Evolutionary conservation across 2,888 invertebrate species (phyloP), one percentile per base, ranked within the genome.

Genomic region (Achlya flavicornis): DNA sequence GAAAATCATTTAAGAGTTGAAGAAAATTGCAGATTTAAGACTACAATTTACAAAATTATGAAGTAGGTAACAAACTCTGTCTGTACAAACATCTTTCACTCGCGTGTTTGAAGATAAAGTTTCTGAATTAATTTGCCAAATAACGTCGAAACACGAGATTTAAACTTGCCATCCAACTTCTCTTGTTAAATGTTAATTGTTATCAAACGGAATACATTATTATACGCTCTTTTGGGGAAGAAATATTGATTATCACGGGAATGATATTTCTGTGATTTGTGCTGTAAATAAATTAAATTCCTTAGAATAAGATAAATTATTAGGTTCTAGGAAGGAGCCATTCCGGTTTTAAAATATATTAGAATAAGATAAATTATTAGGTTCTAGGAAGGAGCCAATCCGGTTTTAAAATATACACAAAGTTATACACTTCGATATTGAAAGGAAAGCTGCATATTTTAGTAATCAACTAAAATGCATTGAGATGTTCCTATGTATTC

Each of bases 171-270:
- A 81, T 81, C 79, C 73, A 90, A 90, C 85, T 91, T 90, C 71
- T 87, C 89, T 91, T 90, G 89, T 90, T 89, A 90, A 88, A 90
- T 90, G 87, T 88, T 91, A 89, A 91, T 90, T 89, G 89, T 87
- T 87, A 84, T 83, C 80, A 86, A 88, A 86, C 80, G 79, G 73
- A 82, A 85, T 84, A 84, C 78, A 80, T 77, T 78, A 76, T 74
- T 60, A 60, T 35, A 58, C 60, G 19, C 60, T 19, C 64, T 70
- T 73, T 64, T 64, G 60, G 65, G 67, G 66, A 64, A 64, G 65
- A 60, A 67, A 64, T 65, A 69, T 74, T 68, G 66, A 75, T 43
- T 41, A 12, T 60, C 19, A 41, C 43, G 6, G 5, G 10, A 46
- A 46, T 38, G 8, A 38, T 38, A 38, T 38, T 38, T 38, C 8